Evolutionary conservation across 2,113 vertebrate genomes (phyloP), one percentile per base, ranked within the genome.

Genomic region (Mionectes macconnelli): DNA sequence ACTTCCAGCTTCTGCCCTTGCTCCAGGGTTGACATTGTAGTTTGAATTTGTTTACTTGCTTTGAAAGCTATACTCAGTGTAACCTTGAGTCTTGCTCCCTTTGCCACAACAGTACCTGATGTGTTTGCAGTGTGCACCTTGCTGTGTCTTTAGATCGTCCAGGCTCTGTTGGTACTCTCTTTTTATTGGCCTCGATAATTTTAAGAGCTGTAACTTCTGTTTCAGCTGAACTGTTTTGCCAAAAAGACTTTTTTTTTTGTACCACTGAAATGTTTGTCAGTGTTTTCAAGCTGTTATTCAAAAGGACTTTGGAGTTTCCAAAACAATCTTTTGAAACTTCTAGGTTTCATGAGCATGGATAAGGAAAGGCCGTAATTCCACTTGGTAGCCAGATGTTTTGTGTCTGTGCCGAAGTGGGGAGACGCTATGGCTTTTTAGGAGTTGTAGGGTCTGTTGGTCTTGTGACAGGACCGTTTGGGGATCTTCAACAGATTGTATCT

Each of bases 301-400:
- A 49, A 75, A 44, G 35, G 39, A 23, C 28, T n/a, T 75, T 70
- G 59, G 63, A 74, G 82, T 88, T 83, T 86, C 64, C 1, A 0
- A 84, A 86, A 52, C 25, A 90, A 45, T 70, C 50, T 87, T 89
- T 79, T 59, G 53, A 39, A 92, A 77, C 67, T 57, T 42, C 53
- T 37, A 13, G 3, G 6, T 87, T 93, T 90, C 86, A 9, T 45
- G 60, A 90, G 60, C 47, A 13, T 0, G n/a, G 60, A n/a, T 63
- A 37, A 77, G 84, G 44, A 74, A 87, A 68, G 33, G 64, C 91
- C 90, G 72, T 70, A n/a, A 70, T 80, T 91, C 52, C 24, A 8
- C 73, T 63, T 60, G 83, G 60, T 24, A 5, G 56, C 91, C 94
- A 95, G 95, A 93, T 96, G 93, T 92, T 95, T 92, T 90, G 64